These are phyloP conservation scores for Chrysocyon brachyurus DNA, from an alignment of 2,797 vertebrate genomes.

Conservation along the genomic window DNA sequence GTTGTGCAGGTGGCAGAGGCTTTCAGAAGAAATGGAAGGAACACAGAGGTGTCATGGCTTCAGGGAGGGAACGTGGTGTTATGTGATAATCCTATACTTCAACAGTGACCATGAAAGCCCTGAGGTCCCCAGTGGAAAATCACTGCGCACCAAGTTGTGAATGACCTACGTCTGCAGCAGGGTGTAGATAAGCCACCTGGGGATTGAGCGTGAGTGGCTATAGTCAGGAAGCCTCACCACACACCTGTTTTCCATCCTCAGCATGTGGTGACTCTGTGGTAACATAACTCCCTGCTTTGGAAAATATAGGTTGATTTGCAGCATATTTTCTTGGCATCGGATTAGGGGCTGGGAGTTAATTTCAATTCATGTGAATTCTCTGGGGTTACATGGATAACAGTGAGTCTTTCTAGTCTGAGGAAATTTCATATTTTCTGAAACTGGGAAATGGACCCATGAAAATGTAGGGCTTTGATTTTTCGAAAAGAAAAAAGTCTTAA, in stretches of 20 bases:
- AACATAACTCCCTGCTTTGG: conserved; percentile 64
- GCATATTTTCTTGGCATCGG: conserved; percentile 60
- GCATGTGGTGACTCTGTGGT: background rate
- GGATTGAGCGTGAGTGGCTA: background rate
- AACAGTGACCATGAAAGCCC: background rate
- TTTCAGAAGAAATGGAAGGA: background rate
- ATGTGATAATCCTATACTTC: background rate
- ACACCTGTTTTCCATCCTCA: conserved; percentile 77
- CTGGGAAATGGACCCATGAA: conserved; percentile 56
- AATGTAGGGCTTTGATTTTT: conserved; percentile 47
- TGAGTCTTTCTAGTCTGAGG: conserved; percentile 61
- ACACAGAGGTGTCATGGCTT: background rate
- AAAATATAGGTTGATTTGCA: conserved; percentile 69
- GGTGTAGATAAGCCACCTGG: conserved; percentile 53
- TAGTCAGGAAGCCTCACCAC: conserved; percentile 38
- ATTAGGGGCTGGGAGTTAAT: conserved; percentile 56
- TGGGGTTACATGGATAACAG: conserved; percentile 53
- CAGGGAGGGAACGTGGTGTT: background rate
- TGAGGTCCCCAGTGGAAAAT: conserved; percentile 53
- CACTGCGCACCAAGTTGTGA: background rate
- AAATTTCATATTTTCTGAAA: conserved; percentile 75
- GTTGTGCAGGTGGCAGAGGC: background rate
- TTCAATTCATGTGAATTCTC: conserved; percentile 72
- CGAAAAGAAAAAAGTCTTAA: background rate
- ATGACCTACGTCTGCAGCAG: background rate